phyloP scores from a whole-genome alignment of 2,113 vertebrate species.

The Chaetodon auriga region DNA sequence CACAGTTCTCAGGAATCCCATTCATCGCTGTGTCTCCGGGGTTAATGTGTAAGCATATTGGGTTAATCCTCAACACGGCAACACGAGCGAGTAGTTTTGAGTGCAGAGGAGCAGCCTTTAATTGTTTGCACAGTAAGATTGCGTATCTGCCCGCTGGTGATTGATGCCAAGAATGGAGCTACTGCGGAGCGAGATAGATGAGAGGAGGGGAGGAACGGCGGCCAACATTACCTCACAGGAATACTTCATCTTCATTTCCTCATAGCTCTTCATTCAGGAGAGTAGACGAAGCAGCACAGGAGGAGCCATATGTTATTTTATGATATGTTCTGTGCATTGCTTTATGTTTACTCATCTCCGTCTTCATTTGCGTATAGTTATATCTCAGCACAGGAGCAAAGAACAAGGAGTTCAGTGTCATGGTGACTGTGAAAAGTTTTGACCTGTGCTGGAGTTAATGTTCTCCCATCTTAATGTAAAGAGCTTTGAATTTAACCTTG shows the following conservation, averaged over 20 bases:
- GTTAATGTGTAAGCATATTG: slow-evolving; percentile 80
- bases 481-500: slow-evolving; percentile 28
- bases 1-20: slow-evolving; percentile 66
- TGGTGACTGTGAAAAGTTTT: not conserved
- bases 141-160: slow-evolving; percentile 69
- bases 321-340: not conserved
- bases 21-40: slow-evolving; percentile 44
- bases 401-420: not conserved
- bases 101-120: slow-evolving; percentile 76
- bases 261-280: slow-evolving; percentile 19
- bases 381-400: not conserved
- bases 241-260: slow-evolving; percentile 32
- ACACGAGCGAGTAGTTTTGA: slow-evolving; percentile 74
- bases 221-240: slow-evolving; percentile 58
- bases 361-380: not conserved
- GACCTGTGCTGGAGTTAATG: slow-evolving; percentile 19
- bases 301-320: not conserved
- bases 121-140: slow-evolving; percentile 85
- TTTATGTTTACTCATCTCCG: not conserved
- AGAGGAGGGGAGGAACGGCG: slow-evolving; percentile 14
- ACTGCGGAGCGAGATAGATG: slow-evolving; percentile 41
- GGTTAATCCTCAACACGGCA: slow-evolving; percentile 76
- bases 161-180: slow-evolving; percentile 71
- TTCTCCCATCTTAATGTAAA: slow-evolving; percentile 22
- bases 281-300: not conserved